These are phyloP conservation scores for Staurois parvus DNA, from an alignment of 2,797 vertebrate genomes.

Conservation along the genomic window DNA sequence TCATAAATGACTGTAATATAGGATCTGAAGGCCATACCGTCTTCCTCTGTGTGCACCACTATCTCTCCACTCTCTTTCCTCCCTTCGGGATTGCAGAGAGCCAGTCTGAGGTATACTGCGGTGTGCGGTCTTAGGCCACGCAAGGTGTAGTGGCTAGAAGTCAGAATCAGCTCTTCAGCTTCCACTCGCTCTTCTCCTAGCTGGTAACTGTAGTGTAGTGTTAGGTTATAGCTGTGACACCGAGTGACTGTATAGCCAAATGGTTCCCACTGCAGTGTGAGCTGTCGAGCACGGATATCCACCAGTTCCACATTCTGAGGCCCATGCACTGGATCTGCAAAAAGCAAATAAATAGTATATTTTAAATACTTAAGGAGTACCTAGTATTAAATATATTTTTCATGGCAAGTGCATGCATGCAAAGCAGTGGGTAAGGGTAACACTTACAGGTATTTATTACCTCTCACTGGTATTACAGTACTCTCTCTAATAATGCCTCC, in stretches of 20 bases:
- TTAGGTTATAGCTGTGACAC: constrained; percentile 98
- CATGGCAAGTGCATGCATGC: no score
- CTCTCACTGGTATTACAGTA: no score
- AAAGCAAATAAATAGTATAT: no score
- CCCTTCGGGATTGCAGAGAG: constrained; percentile 93
- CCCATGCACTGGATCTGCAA: constrained; percentile 91
- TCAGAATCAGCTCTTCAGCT: constrained; percentile 91
- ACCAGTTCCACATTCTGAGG: constrained; percentile 95
- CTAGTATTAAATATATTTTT: no score
- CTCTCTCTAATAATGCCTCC: no score
- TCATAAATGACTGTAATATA: background rate
- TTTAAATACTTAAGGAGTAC: no score
- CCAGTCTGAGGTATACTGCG: constrained; percentile 86
- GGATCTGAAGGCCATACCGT: constrained; percentile 76
- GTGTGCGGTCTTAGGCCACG: constrained; percentile 91
- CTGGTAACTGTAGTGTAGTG: constrained; percentile 93
- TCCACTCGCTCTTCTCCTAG: constrained; percentile 94
- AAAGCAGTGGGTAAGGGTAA: no score
- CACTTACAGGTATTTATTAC: no score
- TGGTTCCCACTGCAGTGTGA: constrained; percentile 95
- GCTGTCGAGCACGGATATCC: constrained; percentile 91
- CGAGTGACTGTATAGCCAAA: constrained; percentile 94
- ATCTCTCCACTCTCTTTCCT: constrained; percentile 94
- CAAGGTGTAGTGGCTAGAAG: constrained; percentile 93
- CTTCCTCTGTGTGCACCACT: constrained; percentile 94